Conservation (phyloP, 2,888 invertebrate species). For the Autographa gamma region DNA sequence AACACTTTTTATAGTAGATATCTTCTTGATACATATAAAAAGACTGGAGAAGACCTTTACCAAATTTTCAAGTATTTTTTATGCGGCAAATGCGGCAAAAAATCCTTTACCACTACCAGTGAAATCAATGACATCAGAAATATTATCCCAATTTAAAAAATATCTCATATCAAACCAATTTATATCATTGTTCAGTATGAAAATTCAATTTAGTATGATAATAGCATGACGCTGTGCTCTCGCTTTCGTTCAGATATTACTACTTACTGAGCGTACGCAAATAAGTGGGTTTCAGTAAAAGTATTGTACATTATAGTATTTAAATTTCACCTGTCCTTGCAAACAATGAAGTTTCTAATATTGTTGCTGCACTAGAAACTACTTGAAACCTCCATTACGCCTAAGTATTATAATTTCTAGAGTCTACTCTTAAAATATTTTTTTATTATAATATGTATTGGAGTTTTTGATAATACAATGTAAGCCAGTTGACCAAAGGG, state of each 20-base stretch:
- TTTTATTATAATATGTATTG: neutral
- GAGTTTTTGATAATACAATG: neutral
- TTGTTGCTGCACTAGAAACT: slow-evolving; percentile 41
- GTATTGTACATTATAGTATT: slow-evolving; percentile 51
- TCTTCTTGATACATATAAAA: too few species aligned
- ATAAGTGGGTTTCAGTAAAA: slow-evolving; percentile 51
- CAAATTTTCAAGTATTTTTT: too few species aligned
- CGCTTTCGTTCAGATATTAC: slow-evolving; percentile 52
- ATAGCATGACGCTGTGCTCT: slow-evolving; percentile 34
- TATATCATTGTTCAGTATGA: slow-evolving; percentile 9
- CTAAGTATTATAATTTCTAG: slow-evolving; percentile 4
- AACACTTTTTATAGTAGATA: too few species aligned
- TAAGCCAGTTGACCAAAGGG: too few species aligned
- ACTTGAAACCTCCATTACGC: neutral
- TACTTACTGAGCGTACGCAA: slow-evolving; percentile 34
- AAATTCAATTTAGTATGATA: slow-evolving; percentile 41
- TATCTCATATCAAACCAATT: slow-evolving; percentile 17
- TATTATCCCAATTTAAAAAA: slow-evolving; percentile 18
- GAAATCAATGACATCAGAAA: neutral
- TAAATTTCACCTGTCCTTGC: slow-evolving; percentile 56
- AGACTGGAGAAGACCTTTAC: too few species aligned
- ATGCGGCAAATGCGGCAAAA: too few species aligned
- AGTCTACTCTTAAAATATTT: neutral
- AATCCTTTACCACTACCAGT: neutral
- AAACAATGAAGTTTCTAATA: slow-evolving; percentile 50